phyloP scores from a whole-genome alignment of 2,888 invertebrate genomes.

The Pediacus dermestoides region DNA sequence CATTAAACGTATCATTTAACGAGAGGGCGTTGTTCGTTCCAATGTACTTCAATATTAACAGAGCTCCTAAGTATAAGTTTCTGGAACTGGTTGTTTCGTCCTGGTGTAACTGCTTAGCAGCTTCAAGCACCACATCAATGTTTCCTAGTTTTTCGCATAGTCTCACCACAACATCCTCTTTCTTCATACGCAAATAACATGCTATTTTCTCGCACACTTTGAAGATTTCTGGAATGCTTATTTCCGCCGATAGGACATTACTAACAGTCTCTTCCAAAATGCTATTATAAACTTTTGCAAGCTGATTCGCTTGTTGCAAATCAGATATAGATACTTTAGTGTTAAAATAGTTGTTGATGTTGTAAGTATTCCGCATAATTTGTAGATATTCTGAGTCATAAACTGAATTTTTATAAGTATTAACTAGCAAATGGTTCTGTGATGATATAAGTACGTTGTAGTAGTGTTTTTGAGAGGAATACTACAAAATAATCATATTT shows the following conservation, averaged over 20 bases:
- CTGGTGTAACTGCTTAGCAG: constrained; percentile 26
- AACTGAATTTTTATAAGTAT: no score
- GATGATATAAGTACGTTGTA: no score
- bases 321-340: constrained; percentile 17
- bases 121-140: constrained; percentile 26
- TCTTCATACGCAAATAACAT: constrained; percentile 21
- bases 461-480: no score
- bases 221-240: no score
- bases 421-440: no score
- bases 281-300: not conserved
- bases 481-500: no score
- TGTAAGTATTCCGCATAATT: constrained; percentile 19
- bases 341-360: constrained; percentile 24
- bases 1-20: constrained; percentile 12
- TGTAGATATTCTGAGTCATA: constrained; percentile 15
- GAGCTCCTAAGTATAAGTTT: constrained; percentile 29
- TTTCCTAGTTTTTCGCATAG: constrained; percentile 28
- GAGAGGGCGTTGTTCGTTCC: constrained; percentile 7
- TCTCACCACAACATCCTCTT: constrained; percentile 27
- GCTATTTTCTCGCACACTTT: constrained; percentile 32
- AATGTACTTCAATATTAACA: constrained; percentile 31
- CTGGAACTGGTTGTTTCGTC: constrained; percentile 21
- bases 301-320: no score
- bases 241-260: no score
- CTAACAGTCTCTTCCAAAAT: constrained; percentile 1